Percentiles rank a stretch among this genome's conserved stretches.
These are phyloP conservation scores for Todiramphus chloris DNA, from an alignment of 2,113 vertebrate species.

Conservation along the genomic window DNA sequence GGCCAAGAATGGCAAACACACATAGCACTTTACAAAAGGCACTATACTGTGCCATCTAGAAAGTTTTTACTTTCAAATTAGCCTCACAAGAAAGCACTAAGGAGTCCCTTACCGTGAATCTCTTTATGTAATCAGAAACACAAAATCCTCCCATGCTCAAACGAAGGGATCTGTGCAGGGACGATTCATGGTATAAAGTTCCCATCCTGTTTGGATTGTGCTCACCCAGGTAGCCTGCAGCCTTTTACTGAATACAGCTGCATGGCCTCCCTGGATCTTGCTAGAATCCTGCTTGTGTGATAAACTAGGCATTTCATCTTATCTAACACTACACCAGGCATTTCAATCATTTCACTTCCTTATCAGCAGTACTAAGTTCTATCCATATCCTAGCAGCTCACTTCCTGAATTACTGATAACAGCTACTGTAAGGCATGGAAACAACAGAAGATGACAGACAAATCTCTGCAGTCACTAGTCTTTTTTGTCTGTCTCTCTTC, in stretches of 20 bases:
- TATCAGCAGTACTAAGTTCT: conserved; percentile 65
- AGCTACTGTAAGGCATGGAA: conserved; percentile 16
- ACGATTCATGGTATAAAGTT: conserved; percentile 69
- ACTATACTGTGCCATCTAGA: not conserved
- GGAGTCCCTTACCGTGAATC: conserved; percentile 79
- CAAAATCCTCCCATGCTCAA: conserved; percentile 77
- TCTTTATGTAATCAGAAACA: conserved; percentile 79
- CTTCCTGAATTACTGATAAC: conserved; percentile 76
- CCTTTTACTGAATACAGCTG: conserved; percentile 40
- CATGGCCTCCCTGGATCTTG: conserved; percentile 25
- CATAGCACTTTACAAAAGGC: not conserved
- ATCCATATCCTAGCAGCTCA: conserved; percentile 57
- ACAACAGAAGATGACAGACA: conserved; percentile 1
- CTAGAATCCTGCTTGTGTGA: conserved; percentile 55
- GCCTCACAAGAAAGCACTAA: not conserved
- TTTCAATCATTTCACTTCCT: conserved; percentile 63
- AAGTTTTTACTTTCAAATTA: not conserved
- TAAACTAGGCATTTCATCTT: conserved; percentile 76
- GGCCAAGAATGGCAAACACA: not conserved
- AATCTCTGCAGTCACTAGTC: not conserved
- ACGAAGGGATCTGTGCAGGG: conserved; percentile 66
- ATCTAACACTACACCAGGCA: conserved; percentile 74
- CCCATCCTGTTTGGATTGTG: conserved; percentile 68
- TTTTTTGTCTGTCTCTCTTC: not conserved
- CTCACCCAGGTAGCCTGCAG: conserved; percentile 3